phyloP scores from a whole-genome alignment of 1,140 invertebrate species.

The Papilio helenus region DNA sequence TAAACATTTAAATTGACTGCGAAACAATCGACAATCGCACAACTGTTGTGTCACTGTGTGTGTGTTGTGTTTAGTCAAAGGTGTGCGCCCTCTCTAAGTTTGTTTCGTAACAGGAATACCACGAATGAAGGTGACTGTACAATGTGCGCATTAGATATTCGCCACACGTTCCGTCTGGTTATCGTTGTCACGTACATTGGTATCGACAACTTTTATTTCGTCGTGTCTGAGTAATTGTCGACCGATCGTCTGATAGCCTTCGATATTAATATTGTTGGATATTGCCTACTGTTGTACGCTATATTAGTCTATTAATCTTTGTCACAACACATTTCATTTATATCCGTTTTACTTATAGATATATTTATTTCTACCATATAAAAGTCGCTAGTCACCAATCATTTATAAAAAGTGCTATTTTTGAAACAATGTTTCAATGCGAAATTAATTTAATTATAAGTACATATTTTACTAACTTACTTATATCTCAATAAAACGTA shows the following conservation, averaged over 20 bases:
- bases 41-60: too few relatives aligned
- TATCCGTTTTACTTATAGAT: too few relatives aligned
- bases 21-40: neutral
- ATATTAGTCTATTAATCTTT: slow-evolving; percentile 8
- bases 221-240: slow-evolving; percentile 35
- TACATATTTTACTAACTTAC: neutral
- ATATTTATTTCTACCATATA: neutral
- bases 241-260: slow-evolving; percentile 11
- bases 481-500: neutral
- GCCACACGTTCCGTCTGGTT: slow-evolving; percentile 36
- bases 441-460: neutral
- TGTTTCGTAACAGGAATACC: neutral
- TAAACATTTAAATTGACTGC: neutral
- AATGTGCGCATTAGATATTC: slow-evolving; percentile 7
- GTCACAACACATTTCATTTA: neutral
- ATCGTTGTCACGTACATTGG: slow-evolving; percentile 24
- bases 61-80: too few relatives aligned
- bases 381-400: neutral
- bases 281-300: slow-evolving; percentile 8
- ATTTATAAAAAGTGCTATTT: neutral
- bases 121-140: neutral
- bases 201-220: slow-evolving; percentile 37
- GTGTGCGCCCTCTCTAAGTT: too few relatives aligned
- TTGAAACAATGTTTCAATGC: too few relatives aligned
- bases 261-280: slow-evolving; percentile 15